Evolutionary conservation across 2,113 vertebrate genomes (phyloP), one percentile per base, ranked within the genome.

Genomic region (Seriola aureovittata): DNA sequence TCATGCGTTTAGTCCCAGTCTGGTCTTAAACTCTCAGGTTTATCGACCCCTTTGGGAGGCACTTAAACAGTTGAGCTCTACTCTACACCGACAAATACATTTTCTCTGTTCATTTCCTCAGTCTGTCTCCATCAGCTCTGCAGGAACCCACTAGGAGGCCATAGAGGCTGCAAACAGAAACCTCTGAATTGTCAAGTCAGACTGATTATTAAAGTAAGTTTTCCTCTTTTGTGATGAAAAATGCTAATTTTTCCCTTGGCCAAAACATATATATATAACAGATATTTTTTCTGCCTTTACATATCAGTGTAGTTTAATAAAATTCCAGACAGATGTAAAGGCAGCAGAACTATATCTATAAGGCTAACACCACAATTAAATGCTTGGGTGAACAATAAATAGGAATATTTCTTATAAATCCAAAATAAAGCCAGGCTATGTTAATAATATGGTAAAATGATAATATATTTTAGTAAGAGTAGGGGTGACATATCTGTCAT

Each of bases 331-430:
- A 34, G 25, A 70, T 68, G 50, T 68, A 66, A 89, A 91, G 86
- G 84, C 89, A 86, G 87, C 73, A 89, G 70, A 85, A 82, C 59
- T 62, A 57, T 48, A 90, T 60, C 64, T 73, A 80, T 71, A 90
- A 81, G 81, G 84, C 85, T 60, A 72, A 85, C 60, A 85, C 65
- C 75, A 82, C 80, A 89, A 73, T 62, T 70, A 88, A 80, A 90
- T 83, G 75, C 63, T 75, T 85, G 74, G 84, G 78, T 88, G 77
- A 85, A 90, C 84, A 94, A 95, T 93, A 95, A 95, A 95, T 93
- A 93, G 75, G 78, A 81, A 64, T 68, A 68, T 25, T 25, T 60
- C 46, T 38, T 34, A 54, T 57, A 85, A 88, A 89, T 54, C 44
- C 42, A 36, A 82, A 91, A 82, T 48, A 85, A 84, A 81, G 81